Evolutionary conservation across 2,113 vertebrate genomes (phyloP).

Genomic region (Pedionomus torquatus): DNA sequence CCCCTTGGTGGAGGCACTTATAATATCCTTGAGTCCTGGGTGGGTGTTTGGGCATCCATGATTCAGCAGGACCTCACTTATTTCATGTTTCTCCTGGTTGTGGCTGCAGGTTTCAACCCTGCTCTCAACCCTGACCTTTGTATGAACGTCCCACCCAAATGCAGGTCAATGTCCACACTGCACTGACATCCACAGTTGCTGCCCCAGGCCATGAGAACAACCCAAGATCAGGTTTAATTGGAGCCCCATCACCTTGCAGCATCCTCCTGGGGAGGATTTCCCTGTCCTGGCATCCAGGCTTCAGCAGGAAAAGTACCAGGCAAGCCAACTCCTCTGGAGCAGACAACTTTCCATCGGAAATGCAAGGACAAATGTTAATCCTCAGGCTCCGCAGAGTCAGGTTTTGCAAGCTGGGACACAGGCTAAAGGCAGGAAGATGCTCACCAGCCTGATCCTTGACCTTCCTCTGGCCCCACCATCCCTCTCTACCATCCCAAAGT

Average conservation of each 20-base stretch:
- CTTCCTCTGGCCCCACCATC: neutral
- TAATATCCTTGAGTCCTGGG: neutral
- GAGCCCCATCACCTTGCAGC: neutral
- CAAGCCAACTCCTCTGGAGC: fast-evolving
- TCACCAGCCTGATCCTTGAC: neutral
- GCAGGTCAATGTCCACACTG: fast-evolving
- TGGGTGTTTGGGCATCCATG: neutral
- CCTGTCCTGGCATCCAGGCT: neutral
- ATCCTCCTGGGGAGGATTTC: neutral
- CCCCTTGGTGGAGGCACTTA: neutral
- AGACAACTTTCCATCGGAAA: neutral
- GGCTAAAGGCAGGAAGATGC: neutral
- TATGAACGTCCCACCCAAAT: neutral
- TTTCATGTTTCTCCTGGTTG: neutral
- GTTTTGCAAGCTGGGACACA: fast-evolving
- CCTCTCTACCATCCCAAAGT: neutral
- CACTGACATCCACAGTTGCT: neutral
- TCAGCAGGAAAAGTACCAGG: neutral
- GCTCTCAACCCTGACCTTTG: neutral
- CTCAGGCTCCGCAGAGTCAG: fast-evolving
- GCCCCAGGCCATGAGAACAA: neutral
- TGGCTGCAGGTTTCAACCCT: neutral
- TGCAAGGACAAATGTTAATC: neutral
- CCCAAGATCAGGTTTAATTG: neutral
- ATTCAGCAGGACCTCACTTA: neutral